Evolutionary conservation across 2,888 invertebrate genomes (phyloP).

Genomic region (Trichopria drosophilae): DNA sequence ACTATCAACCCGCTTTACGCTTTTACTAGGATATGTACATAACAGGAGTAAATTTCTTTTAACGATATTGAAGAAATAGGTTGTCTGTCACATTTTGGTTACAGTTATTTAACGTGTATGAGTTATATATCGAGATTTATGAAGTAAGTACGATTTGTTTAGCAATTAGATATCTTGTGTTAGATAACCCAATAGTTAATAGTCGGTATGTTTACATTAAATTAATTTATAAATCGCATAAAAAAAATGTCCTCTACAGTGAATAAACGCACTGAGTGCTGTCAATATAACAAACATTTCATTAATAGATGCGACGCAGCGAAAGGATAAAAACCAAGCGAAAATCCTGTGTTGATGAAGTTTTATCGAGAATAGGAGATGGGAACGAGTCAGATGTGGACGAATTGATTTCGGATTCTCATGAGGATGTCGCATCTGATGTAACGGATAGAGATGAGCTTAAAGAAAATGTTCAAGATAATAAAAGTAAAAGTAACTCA

Average conservation of each 20-base stretch:
- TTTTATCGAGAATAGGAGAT: background rate
- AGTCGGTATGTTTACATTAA: no score
- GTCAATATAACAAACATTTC: no score
- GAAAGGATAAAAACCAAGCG: background rate
- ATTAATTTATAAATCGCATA: no score
- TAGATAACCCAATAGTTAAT: no score
- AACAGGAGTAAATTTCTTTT: background rate
- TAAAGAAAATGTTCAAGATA: background rate
- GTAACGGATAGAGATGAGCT: background rate
- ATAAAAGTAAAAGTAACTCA: no score
- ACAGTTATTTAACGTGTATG: background rate
- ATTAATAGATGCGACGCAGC: background rate
- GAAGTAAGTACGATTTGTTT: no score
- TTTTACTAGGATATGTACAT: background rate
- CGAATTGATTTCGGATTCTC: background rate
- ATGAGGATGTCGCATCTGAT: background rate
- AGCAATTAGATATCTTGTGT: no score
- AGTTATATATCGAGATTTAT: background rate
- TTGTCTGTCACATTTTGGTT: background rate
- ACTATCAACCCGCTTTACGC: background rate
- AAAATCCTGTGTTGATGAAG: background rate
- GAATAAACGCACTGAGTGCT: no score
- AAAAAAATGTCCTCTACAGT: no score
- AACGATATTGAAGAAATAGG: no score
- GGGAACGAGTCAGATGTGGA: background rate